Base-by-base conservation (phyloP, 2,888 invertebrate species). In the Archips crataeganus region DNA sequence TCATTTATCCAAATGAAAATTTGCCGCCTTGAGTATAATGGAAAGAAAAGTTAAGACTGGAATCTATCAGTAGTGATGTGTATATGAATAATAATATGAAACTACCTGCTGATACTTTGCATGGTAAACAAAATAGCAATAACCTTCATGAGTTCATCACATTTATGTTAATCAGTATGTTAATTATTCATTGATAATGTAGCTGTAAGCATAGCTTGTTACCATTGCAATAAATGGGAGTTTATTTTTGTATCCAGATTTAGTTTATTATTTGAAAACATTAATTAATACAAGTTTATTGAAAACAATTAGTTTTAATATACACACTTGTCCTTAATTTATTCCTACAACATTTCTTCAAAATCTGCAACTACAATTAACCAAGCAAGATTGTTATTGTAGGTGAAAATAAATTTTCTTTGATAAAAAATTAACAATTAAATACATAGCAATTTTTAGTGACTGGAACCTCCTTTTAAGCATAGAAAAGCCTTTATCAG, bases 181-280 rank as follows among this genome's bases (percentile, higher is more conserved):
- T 49, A 47, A 62, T 63, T 59, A 32, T 13, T 59, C 13, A 32
- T 45, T 67, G 32, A 64, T 64, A 60, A 63, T 42, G 36, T 69
- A 68, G 39, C 15, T 49, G 39, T 72, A 63, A 63, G 72, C 39
- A 47, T 39, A 59, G 49, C 49, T 69, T 73, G 61, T 71, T 54
- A 67, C 45, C 11, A 32, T 2, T 42, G 15, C 32, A 6, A 36
- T 62, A 47, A 23, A 4, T 71, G 23, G 23, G 23, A 39, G 15
- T 62, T 69, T 59, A 49, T 59, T 69, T 68, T 67, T 73, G 10
- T 63, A 42, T 36, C 6, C 13, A 34, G 23, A 32, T 10, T 34
- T 36, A 65, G n/a, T 34, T 71, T 32, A 57, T 63, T n/a, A 63
- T n/a, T 57, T 10, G 45, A 54, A 39, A 60, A 57, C 51, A 68